phyloP scores from a whole-genome alignment of 2,888 invertebrate species.

The Graphium colonna region DNA sequence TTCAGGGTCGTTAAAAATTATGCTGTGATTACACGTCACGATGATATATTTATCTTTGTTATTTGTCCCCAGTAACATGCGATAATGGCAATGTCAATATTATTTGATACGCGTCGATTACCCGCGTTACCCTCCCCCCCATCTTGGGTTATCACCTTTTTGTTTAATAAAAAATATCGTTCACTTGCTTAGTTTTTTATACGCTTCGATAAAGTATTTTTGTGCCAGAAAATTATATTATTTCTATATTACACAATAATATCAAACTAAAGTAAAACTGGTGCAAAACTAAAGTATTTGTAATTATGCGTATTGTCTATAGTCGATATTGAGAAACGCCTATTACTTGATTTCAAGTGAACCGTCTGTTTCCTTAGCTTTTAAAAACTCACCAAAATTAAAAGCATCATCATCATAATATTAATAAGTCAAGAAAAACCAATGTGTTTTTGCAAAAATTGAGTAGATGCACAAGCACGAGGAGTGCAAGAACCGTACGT shows the following conservation, averaged over 20 bases:
- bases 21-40: conserved; percentile 5
- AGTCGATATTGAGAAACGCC: no score
- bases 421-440: no score
- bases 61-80: conserved; percentile 37
- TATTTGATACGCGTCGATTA: conserved; percentile 36
- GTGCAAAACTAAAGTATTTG: no score
- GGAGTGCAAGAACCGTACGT: no score
- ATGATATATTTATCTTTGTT: conserved; percentile 22
- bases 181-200: neutral
- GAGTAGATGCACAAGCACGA: no score
- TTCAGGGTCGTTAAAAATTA: neutral
- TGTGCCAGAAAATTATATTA: conserved; percentile 1
- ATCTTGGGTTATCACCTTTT: conserved; percentile 14
- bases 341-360: no score
- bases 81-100: conserved; percentile 47
- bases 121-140: conserved; percentile 21
- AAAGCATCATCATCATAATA: no score
- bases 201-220: neutral
- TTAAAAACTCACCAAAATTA: no score
- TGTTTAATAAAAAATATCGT: conserved; percentile 16
- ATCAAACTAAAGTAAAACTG: no score
- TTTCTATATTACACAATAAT: neutral
- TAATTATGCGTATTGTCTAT: no score
- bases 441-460: no score
- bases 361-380: no score